Evolutionary conservation across 2,888 invertebrate genomes (phyloP), one percentile per base, ranked within the genome.

Genomic region (Elysia crispata): DNA sequence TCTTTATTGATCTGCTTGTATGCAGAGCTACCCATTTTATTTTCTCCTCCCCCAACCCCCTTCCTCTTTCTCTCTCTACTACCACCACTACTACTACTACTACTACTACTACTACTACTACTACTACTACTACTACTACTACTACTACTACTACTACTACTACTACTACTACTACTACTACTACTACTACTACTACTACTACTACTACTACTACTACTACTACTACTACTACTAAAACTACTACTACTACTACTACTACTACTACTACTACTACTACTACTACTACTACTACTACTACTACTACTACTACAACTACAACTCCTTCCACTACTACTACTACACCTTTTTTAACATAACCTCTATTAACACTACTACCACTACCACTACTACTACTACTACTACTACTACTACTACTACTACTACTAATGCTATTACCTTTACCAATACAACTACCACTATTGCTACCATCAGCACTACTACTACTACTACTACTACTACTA

Each of bases 101-200:
- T 70, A 41, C 33, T 15, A 41, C 41, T 1, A 25, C 41, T 70
- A 23, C n/a, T 70, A 33, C 41, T 70, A 25, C 25, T 41, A 15
- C 41, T 70, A 33, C 70, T 41, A 33, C 41, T 41, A 70, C 41
- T 28, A 70, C 33, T 70, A 41, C 41, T 41, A 41, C 70, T 15
- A 70, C 41, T n/a, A 41, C 70, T 41, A 70, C 70, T 70, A 41
- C 70, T 70, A 41, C n/a, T 28, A 1, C 41, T 70, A 41, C 70
- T 41, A 41, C 41, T n/a, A 20, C 41, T 41, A 41, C 41, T 70
- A 41, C 70, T 70, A 41, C 70, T 70, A 41, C 18, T 41, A 13
- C 41, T 70, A 70, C 70, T 70, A 70, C 70, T 41, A 70, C 70
- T 15, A 70, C 70, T 41, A 70, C 70, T 70, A 70, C 70, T 41